Evolutionary conservation across 1,140 invertebrate species (phyloP).

Genomic region (Zaprionus tsacasi): DNA sequence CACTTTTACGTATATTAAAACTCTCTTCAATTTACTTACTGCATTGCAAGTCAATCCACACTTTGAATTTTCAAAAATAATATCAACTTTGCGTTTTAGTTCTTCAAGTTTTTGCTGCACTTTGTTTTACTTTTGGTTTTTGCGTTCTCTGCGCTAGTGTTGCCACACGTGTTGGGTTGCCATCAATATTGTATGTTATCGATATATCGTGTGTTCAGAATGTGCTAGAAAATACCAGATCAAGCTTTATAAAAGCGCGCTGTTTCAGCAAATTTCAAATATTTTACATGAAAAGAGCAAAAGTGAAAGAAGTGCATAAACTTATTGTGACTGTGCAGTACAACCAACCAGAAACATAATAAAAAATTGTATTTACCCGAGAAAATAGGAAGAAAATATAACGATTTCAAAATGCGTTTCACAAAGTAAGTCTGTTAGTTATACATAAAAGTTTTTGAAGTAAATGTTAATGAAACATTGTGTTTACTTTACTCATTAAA

Average conservation of each 20-base stretch:
- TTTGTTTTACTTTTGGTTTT: constrained; percentile 21
- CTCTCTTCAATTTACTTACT: constrained; percentile 30
- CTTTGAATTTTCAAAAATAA: not conserved
- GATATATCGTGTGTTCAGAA: constrained; percentile 9
- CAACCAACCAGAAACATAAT: not conserved
- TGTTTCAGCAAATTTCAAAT: constrained; percentile 46
- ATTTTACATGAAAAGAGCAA: constrained; percentile 36
- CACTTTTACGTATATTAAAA: not conserved
- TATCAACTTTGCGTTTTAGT: not conserved
- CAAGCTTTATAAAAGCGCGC: constrained; percentile 50
- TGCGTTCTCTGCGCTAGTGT: constrained; percentile 7
- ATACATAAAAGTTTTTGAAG: not conserved
- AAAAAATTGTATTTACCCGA: not conserved
- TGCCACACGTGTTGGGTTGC: constrained; percentile 38
- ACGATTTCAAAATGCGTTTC: constrained; percentile 59
- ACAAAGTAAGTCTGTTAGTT: constrained; percentile 55
- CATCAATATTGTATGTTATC: constrained; percentile 13
- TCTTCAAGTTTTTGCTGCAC: constrained; percentile 15
- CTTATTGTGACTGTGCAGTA: not conserved
- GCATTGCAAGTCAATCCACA: constrained; percentile 33
- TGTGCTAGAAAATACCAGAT: constrained; percentile 53
- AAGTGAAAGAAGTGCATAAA: constrained; percentile 17
- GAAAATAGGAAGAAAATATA: not conserved
- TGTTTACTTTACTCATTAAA: not conserved
- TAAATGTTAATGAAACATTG: not conserved